Conservation (phyloP, 2,797 vertebrate genomes). For the Etheostoma nigrum region DNA sequence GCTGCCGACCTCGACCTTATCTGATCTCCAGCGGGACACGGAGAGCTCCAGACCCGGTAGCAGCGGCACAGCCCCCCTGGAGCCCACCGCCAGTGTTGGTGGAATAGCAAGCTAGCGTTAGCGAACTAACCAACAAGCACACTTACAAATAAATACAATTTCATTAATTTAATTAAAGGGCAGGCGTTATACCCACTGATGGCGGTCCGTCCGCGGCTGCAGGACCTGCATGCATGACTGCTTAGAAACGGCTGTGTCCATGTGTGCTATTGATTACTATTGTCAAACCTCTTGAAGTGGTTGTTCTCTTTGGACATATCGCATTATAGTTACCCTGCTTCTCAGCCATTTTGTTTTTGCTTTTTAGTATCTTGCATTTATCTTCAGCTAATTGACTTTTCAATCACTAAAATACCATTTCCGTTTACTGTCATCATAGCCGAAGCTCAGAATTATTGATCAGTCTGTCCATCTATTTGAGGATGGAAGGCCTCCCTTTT, state of each 20-base stretch:
- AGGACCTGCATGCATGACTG: background rate
- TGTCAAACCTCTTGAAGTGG: conserved; percentile 46
- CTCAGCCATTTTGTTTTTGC: conserved; percentile 63
- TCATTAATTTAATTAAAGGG: too few species aligned
- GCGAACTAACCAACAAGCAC: too few species aligned
- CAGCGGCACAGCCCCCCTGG: too few species aligned
- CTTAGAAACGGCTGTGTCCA: conserved; percentile 34
- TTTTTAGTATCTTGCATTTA: conserved; percentile 69
- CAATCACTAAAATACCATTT: conserved; percentile 80
- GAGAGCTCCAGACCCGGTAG: too few species aligned
- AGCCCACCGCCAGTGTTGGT: too few species aligned
- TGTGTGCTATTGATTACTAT: conserved; percentile 49
- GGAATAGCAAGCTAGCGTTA: too few species aligned
- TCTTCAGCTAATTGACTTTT: conserved; percentile 80
- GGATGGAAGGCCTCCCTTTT: conserved; percentile 78
- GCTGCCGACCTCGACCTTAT: too few species aligned
- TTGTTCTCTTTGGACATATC: conserved; percentile 61
- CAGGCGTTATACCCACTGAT: too few species aligned
- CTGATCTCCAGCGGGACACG: too few species aligned
- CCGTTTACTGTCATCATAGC: conserved; percentile 75
- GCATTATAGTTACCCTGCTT: conserved; percentile 52
- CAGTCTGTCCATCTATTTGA: conserved; percentile 77
- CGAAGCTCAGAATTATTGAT: conserved; percentile 78
- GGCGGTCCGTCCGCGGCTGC: too few species aligned
- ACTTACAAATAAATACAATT: too few species aligned